phyloP scores from a whole-genome alignment of 1,140 invertebrate genomes.

The Philaenus spumarius region DNA sequence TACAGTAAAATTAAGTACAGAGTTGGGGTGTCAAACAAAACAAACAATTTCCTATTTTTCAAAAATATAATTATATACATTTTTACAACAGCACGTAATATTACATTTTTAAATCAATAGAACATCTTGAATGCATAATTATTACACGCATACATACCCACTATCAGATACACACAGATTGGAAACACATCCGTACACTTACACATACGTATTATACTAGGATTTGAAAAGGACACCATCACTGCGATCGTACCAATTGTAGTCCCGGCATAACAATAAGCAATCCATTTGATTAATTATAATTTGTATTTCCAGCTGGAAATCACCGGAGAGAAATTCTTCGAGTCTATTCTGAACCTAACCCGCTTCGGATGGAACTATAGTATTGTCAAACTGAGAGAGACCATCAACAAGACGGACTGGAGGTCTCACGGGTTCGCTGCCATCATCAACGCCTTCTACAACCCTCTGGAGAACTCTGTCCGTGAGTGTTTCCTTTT shows the following conservation, averaged over 20 bases:
- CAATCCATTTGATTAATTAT: background rate
- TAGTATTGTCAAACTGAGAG: slow-evolving; percentile 48
- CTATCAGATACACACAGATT: no score
- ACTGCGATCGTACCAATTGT: background rate
- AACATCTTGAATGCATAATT: no score
- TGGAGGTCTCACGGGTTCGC: slow-evolving; percentile 53
- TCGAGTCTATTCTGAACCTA: slow-evolving; percentile 50
- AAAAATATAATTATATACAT: no score
- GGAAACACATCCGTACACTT: no score
- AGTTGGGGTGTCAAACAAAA: no score
- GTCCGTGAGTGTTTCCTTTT: slow-evolving; percentile 50
- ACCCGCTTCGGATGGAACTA: slow-evolving; percentile 50
- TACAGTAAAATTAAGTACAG: no score
- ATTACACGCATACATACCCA: no score
- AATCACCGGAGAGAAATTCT: slow-evolving; percentile 44
- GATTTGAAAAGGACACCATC: no score
- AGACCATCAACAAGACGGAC: slow-evolving; percentile 55
- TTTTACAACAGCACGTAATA: no score
- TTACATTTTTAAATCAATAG: no score
- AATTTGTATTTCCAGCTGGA: slow-evolving; percentile 42
- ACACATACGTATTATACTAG: background rate
- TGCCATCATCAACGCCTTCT: slow-evolving; percentile 57
- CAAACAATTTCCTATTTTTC: no score
- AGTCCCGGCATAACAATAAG: background rate
- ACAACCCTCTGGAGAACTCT: slow-evolving; percentile 54